Percentiles rank a stretch among this genome's conserved stretches.
phyloP scores from a whole-genome alignment of 2,797 vertebrate species.

The Crypturellus tataupa region DNA sequence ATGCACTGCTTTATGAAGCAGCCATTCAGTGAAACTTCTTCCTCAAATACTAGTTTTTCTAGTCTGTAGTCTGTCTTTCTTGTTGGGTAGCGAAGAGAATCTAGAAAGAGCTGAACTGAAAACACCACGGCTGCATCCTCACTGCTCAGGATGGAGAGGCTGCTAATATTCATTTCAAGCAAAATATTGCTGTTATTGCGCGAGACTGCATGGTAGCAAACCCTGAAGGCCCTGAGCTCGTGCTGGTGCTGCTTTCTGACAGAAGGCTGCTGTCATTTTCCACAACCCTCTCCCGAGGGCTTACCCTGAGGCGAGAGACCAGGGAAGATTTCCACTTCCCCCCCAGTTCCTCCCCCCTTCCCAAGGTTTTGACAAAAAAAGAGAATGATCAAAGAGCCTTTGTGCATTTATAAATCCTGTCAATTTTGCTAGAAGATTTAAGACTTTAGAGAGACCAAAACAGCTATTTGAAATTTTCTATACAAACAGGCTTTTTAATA shows the following conservation, averaged over 20 bases:
- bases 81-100: background rate
- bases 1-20: background rate
- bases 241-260: background rate
- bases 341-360: too few species aligned
- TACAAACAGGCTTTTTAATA: constrained; percentile 23
- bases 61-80: background rate
- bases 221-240: background rate
- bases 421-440: constrained; percentile 41
- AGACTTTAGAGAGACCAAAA: constrained; percentile 44
- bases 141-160: background rate
- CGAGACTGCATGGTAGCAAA: background rate
- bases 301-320: constrained; percentile 10
- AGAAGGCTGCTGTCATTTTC: constrained; percentile 41
- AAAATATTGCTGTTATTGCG: background rate
- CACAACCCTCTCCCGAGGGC: background rate
- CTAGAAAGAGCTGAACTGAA: background rate
- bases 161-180: background rate
- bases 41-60: background rate
- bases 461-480: constrained; percentile 33
- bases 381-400: constrained; percentile 38
- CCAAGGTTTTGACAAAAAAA: background rate
- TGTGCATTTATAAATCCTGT: constrained; percentile 35
- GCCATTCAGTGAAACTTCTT: rapidly evolving
- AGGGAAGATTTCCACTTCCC: background rate
- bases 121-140: background rate